These are phyloP conservation scores for Zygaena filipendulae DNA, from an alignment of 2,888 invertebrate genomes.

Conservation along the genomic window DNA sequence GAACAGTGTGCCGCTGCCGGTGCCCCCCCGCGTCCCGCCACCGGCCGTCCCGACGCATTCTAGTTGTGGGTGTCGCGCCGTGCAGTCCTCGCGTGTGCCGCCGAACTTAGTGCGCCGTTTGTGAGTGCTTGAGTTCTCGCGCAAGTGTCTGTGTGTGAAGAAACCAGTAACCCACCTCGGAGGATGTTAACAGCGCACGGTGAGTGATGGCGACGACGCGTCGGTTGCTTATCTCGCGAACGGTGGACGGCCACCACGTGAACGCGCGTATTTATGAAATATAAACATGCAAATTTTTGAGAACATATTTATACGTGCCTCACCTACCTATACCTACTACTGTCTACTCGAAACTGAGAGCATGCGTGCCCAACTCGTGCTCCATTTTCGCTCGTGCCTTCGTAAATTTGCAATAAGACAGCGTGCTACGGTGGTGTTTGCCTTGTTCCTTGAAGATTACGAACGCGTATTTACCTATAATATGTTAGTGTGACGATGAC, in stretches of 20 bases:
- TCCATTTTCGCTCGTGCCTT: conserved; percentile 25
- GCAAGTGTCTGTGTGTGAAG: conserved; percentile 64
- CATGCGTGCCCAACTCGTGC: conserved; percentile 29
- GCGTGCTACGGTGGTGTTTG: conserved; percentile 51
- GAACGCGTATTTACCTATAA: no score
- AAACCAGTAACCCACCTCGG: conserved; percentile 50
- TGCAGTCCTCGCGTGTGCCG: conserved; percentile 66
- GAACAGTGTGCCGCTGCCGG: conserved; percentile 55
- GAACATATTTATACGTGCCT: no score
- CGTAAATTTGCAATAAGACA: conserved; percentile 54
- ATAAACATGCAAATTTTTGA: conserved; percentile 64
- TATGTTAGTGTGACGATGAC: no score
- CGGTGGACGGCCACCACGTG: conserved; percentile 52
- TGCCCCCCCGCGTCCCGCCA: conserved; percentile 42
- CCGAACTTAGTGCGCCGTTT: conserved; percentile 64
- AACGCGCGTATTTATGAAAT: conserved; percentile 62
- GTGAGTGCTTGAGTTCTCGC: conserved; percentile 62
- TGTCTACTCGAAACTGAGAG: conserved; percentile 43
- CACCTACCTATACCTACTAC: no score
- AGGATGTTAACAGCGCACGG: conserved; percentile 69
- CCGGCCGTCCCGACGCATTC: conserved; percentile 58
- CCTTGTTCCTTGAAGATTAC: conserved; percentile 60
- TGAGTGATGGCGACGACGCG: conserved; percentile 45
- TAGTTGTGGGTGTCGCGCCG: conserved; percentile 66
- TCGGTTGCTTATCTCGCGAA: conserved; percentile 42